Conservation (phyloP, 1,140 invertebrate genomes). For the Pteromalus puparum region DNA sequence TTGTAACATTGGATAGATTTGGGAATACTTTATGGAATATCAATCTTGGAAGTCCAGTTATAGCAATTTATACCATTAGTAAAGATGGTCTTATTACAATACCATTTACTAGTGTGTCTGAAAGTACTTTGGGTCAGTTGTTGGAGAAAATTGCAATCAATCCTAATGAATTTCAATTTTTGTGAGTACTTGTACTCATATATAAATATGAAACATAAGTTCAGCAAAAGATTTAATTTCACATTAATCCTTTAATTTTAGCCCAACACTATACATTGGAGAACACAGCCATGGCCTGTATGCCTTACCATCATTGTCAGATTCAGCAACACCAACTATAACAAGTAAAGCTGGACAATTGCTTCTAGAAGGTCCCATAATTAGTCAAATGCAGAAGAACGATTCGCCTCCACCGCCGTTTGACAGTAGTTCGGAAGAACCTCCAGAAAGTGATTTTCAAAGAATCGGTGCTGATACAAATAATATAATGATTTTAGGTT, state of each 20-base stretch:
- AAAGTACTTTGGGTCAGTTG: conserved; percentile 87
- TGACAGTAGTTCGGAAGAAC: conserved; percentile 46
- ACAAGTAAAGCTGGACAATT: conserved; percentile 79
- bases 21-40: conserved; percentile 90
- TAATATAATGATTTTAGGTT: conserved; percentile 64
- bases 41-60: conserved; percentile 91
- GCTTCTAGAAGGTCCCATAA: conserved; percentile 82
- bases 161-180: conserved; percentile 84
- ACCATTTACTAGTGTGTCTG: conserved; percentile 93
- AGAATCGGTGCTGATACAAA: conserved; percentile 59
- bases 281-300: conserved; percentile 92
- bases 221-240: background rate
- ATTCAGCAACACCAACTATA: conserved; percentile 87
- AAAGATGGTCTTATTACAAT: conserved; percentile 87
- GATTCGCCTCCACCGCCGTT: conserved; percentile 53
- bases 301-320: conserved; percentile 92
- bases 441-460: conserved; percentile 59
- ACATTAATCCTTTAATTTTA: conserved; percentile 71
- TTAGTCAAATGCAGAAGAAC: conserved; percentile 64
- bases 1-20: conserved; percentile 86
- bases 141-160: conserved; percentile 79
- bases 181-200: conserved; percentile 76
- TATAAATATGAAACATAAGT: background rate
- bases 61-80: conserved; percentile 91
- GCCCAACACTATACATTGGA: conserved; percentile 95